Evolutionary conservation across 2,888 invertebrate genomes (phyloP), one percentile per base, ranked within the genome.

Genomic region (Sepioteuthis lessoniana): DNA sequence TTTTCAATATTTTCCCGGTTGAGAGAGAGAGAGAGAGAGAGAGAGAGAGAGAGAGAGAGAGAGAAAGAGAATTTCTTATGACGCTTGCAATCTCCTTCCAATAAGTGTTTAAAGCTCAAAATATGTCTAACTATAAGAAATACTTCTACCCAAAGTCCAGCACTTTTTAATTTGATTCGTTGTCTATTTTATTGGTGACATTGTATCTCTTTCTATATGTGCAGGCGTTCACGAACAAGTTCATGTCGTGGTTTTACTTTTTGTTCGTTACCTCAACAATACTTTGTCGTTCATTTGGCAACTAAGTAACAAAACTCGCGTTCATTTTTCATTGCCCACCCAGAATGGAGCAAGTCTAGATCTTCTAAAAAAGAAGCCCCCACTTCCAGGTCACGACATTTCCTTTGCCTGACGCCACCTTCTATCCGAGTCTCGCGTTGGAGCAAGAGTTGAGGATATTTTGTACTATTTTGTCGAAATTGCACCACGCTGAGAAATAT

Each of bases 361-460:
- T 5, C 31, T n/a, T 7, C 28, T 8, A 76, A 13, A 76, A 31
- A n/a, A 60, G 55, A 25, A 7, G 76, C 76, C 7, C 7, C n/a
- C 76, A 1, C n/a, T 76, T 76, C 76, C 76, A 76, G 76, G 76
- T 76, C 76, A 76, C 76, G 35, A 76, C 76, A n/a, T 76, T 76
- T 35, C 31, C 0, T 16, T 1, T n/a, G 19, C 25, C n/a, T 76
- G 0, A 4, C 3, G 0, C 31, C 8, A 25, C 1, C 76, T 1
- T 13, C n/a, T n/a, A n/a, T 35, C 10, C n/a, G 76, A 76, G 13
- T 16, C n/a, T 76, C 13, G 10, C 76, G n/a, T n/a, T 76, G 35
- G 76, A 76, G 35, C 16, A 76, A 55, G 25, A 55, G 55, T 55
- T 55, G 55, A 7, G 25, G 55, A 25, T 19, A 76, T n/a, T 76